phyloP scores from a whole-genome alignment of 2,888 invertebrate species.

The Molorchus minor region DNA sequence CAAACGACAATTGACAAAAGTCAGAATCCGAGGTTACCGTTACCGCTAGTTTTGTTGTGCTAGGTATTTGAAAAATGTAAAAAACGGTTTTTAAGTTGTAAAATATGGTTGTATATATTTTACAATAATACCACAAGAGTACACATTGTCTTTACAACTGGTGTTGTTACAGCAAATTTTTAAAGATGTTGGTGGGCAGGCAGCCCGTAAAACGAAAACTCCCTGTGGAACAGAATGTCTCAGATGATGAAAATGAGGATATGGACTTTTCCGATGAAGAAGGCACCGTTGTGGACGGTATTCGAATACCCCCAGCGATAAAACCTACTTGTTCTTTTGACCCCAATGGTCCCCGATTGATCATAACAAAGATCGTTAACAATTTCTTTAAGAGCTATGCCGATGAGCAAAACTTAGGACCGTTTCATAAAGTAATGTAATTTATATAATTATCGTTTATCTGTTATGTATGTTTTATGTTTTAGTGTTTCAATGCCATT shows the following conservation, averaged over 20 bases:
- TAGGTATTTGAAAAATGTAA: too few relatives aligned
- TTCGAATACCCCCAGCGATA: constrained; percentile 79
- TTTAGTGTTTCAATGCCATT: constrained; percentile 92
- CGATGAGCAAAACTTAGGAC: constrained; percentile 83
- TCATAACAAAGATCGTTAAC: constrained; percentile 91
- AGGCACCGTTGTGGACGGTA: constrained; percentile 80
- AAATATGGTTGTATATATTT: too few relatives aligned
- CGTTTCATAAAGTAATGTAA: constrained; percentile 88
- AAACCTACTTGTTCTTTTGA: constrained; percentile 77
- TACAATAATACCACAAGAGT: too few relatives aligned
- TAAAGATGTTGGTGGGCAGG: background rate
- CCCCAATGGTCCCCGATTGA: constrained; percentile 77
- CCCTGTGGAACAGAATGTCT: background rate
- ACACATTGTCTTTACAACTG: too few relatives aligned
- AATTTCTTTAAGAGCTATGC: constrained; percentile 98
- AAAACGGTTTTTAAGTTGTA: too few relatives aligned
- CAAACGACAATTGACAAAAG: too few relatives aligned
- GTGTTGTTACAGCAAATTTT: too few relatives aligned
- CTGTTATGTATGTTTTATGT: constrained; percentile 47
- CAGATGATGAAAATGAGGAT: constrained; percentile 31
- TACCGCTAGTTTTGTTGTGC: too few relatives aligned
- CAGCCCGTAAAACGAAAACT: constrained; percentile 10
- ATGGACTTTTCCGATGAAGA: constrained; percentile 66
- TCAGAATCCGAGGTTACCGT: too few relatives aligned
- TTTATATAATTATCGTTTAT: background rate